Evolutionary conservation across 2,888 invertebrate genomes (phyloP).

Genomic region (Sarcophaga rosellei): DNA sequence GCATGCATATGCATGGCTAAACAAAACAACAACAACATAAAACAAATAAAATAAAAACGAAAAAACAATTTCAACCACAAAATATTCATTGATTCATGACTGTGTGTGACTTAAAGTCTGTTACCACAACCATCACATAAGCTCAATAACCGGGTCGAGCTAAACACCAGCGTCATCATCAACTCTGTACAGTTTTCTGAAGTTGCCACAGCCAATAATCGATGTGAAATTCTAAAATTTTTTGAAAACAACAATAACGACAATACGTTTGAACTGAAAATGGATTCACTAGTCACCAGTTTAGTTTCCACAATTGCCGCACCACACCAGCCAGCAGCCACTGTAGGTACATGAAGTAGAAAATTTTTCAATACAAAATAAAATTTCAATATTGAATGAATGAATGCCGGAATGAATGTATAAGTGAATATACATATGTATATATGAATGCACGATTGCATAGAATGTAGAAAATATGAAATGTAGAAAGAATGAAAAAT

Average conservation of each 20-base stretch:
- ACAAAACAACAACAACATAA: background rate
- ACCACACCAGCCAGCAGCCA: background rate
- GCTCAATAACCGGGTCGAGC: background rate
- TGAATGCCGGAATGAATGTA: background rate
- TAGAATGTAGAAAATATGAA: background rate
- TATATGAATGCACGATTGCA: background rate
- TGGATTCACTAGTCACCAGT: background rate
- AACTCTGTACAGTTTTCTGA: constrained; percentile 36
- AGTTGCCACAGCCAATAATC: constrained; percentile 31
- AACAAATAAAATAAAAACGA: background rate
- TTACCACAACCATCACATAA: background rate
- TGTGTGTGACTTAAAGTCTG: constrained; percentile 9
- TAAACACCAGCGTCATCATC: background rate
- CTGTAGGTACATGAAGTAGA: constrained; percentile 26
- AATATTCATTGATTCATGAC: constrained; percentile 9
- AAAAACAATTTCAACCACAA: background rate
- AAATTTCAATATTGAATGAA: background rate
- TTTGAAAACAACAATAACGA: background rate
- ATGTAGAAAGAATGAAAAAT: too few species aligned
- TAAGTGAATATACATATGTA: background rate
- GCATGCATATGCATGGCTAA: constrained; percentile 42
- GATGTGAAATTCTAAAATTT: constrained; percentile 23
- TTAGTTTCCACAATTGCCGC: background rate
- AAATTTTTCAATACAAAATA: background rate
- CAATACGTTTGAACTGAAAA: background rate